Evolutionary conservation across 2,888 invertebrate species (phyloP).

Genomic region (Nesidiocoris tenuis): DNA sequence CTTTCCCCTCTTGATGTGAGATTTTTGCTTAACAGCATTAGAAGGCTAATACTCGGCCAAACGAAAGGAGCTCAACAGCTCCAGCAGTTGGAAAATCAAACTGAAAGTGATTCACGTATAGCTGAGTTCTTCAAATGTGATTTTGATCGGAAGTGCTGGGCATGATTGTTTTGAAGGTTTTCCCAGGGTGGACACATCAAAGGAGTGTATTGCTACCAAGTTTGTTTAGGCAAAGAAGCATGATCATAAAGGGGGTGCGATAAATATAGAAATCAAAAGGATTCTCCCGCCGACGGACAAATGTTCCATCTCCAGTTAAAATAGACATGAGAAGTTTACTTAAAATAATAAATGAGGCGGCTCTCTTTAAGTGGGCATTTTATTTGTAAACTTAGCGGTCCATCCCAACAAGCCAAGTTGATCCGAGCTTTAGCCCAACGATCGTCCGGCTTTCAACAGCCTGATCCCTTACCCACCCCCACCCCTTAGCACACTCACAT

Average conservation of each 20-base stretch:
- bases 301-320: slow-evolving; percentile 47
- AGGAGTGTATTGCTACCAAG: slow-evolving; percentile 35
- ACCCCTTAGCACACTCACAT: too few relatives aligned
- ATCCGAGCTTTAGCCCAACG: slow-evolving; percentile 13
- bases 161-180: neutral
- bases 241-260: slow-evolving; percentile 32
- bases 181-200: slow-evolving; percentile 32
- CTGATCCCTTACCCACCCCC: slow-evolving; percentile 20
- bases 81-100: too few relatives aligned
- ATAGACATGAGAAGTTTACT: slow-evolving; percentile 47
- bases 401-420: neutral
- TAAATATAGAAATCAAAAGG: slow-evolving; percentile 40
- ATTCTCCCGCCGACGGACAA: slow-evolving; percentile 37
- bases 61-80: too few relatives aligned
- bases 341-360: slow-evolving; percentile 48
- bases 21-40: too few relatives aligned
- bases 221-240: slow-evolving; percentile 32
- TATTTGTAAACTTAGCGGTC: slow-evolving; percentile 43
- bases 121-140: too few relatives aligned
- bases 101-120: too few relatives aligned
- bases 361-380: slow-evolving; percentile 42
- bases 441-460: slow-evolving; percentile 33
- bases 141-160: neutral
- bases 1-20: too few relatives aligned
- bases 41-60: too few relatives aligned